phyloP scores from a whole-genome alignment of 53 echinoderm and acorn worm genomes.

The Hippasteria phrygiana region DNA sequence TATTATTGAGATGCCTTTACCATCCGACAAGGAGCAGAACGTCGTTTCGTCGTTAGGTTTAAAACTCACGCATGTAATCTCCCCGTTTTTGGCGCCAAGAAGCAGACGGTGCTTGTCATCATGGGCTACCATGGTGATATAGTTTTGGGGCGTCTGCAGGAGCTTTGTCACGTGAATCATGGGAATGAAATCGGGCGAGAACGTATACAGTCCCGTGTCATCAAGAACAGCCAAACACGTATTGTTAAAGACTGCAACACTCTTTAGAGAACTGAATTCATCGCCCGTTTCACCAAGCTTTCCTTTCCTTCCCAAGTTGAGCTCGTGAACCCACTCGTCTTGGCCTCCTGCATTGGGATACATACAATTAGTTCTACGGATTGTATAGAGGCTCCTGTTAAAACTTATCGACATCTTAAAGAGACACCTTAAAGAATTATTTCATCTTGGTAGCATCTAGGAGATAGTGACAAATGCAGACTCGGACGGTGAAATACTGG shows the following conservation, averaged over 20 bases:
- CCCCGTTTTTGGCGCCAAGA: background rate
- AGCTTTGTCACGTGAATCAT: background rate
- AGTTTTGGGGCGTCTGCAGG: background rate
- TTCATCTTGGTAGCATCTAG: no score
- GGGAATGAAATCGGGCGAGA: background rate
- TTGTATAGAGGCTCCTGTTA: no score
- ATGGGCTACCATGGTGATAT: background rate
- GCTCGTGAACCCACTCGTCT: background rate
- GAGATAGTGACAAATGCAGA: no score
- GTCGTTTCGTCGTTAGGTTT: no score
- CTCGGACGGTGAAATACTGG: no score
- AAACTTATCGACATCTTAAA: no score
- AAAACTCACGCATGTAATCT: background rate
- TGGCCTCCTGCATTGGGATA: background rate
- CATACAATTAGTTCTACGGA: no score
- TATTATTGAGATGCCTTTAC: no score
- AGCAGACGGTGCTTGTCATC: background rate
- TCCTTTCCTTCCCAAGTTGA: background rate
- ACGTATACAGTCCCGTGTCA: background rate
- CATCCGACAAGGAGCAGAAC: background rate
- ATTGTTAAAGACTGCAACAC: background rate
- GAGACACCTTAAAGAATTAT: no score
- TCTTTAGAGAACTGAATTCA: background rate
- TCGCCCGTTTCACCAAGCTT: background rate
- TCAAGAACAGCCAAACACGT: background rate